Base-by-base conservation (phyloP, 1,140 invertebrate species). In the Laodelphax striatellus region DNA sequence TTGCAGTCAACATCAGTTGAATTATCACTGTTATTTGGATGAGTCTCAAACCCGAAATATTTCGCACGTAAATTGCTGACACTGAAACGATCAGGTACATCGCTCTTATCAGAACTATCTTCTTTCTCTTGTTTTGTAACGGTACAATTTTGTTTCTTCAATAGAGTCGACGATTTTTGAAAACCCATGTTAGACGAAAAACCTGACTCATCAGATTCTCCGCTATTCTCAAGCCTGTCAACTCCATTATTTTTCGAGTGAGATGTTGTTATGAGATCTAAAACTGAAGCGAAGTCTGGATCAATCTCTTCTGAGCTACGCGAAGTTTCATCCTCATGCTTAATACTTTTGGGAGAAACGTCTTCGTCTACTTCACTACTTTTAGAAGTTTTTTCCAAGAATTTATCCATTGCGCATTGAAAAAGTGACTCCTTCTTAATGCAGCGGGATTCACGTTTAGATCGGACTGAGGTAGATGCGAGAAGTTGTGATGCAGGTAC, bases 21-120 rank as follows among this genome's bases (percentile, higher is more conserved):
- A 14, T 21, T n/a, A n/a, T 17, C 46, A 59, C 24, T 28, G 24
- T 28, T 67, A 66, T 70, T 70, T 24, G 44, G 50, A n/a, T 67
- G 62, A 43, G 62, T 57, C 31, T 69, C 62, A 62, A 44, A 44
- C 5, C 43, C 43, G 9, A 44, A 44, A 44, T 44, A 19, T n/a
- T n/a, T 14, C 2, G 43, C 43, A 44, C 43, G 43, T 44, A 44
- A 44, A 44, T 44, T 44, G 9, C 17, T 44, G 2, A 44, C 43
- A 44, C 17, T 14, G 14, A 44, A 44, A 44, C 43, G 14, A 44
- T 19, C 17, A n/a, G 14, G 43, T n/a, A 44, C 43, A 44, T 44
- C 41, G n/a, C 41, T 42, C n/a, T 42, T 42, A 10, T 42, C 43
- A 44, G 24, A 28, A 28, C 24, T 28, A 28, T 28, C 24, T 28